Percentiles rank a stretch among this genome's conserved stretches.
phyloP scores from a whole-genome alignment of 2,113 vertebrate species.

The Chauna torquata region DNA sequence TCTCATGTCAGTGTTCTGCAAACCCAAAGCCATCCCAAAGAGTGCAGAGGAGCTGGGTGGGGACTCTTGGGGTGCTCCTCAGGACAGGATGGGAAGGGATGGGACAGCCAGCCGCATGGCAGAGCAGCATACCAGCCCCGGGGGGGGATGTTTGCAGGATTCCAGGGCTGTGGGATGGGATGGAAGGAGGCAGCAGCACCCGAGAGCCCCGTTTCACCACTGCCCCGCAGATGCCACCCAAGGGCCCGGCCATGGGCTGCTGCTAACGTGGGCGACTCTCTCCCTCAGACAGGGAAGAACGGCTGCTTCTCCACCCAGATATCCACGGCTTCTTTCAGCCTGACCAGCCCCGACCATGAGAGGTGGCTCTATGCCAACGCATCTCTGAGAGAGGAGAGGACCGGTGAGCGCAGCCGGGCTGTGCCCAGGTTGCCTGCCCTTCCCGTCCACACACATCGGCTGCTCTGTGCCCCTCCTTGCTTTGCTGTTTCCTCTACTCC shows the following conservation, averaged over 20 bases:
- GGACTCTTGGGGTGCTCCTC: background rate
- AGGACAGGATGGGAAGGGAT: background rate
- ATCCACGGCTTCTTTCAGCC: background rate
- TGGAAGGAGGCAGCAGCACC: background rate
- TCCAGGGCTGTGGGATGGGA: background rate
- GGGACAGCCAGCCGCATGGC: background rate
- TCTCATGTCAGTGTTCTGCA: background rate
- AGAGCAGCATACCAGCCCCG: accelerated
- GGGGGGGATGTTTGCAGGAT: background rate
- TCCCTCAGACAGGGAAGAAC: background rate
- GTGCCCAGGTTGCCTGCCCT: background rate
- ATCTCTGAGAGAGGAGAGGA: background rate
- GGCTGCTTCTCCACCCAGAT: background rate
- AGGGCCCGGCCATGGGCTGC: background rate
- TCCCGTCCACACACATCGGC: background rate
- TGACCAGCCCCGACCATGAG: accelerated
- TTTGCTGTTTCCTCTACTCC: background rate
- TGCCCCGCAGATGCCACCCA: background rate
- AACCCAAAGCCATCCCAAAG: background rate
- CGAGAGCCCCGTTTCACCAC: background rate
- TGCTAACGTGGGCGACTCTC: background rate
- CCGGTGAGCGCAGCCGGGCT: background rate
- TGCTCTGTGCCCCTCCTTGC: background rate
- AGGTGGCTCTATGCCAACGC: accelerated
- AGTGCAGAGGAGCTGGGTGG: background rate